A percentile compares a stretch with the other conserved stretches of the same genome.
Conservation (phyloP, 2,113 vertebrate species). For the Apaloderma vittatum region DNA sequence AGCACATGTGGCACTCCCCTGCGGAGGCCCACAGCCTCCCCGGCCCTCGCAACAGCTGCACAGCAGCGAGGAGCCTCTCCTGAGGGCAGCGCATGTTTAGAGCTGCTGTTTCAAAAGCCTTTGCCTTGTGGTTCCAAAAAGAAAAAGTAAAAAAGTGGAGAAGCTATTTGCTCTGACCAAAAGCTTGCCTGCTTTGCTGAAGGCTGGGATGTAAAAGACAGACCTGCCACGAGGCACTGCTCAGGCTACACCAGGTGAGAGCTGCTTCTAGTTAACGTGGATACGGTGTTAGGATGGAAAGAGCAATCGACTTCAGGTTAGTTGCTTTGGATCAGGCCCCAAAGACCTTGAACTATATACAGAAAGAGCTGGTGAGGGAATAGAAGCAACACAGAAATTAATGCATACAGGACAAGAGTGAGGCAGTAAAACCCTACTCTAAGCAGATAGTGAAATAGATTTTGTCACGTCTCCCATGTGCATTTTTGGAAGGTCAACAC, state of each 20-base stretch:
- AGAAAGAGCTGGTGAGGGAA: neutral
- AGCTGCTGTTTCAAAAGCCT: slow-evolving; percentile 6
- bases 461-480: rapidly evolving
- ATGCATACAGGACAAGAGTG: neutral
- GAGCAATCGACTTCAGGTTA: neutral
- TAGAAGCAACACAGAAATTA: neutral
- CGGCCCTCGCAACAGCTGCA: slow-evolving; percentile 49
- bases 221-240: neutral
- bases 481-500: neutral
- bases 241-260: neutral
- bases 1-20: neutral
- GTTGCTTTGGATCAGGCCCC: neutral
- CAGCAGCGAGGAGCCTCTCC: slow-evolving; percentile 5
- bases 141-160: neutral
- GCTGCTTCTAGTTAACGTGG: neutral
- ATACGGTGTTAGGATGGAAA: neutral
- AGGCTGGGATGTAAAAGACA: neutral
- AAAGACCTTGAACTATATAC: neutral
- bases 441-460: neutral
- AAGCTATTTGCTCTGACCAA: neutral
- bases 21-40: neutral
- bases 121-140: neutral
- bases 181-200: neutral
- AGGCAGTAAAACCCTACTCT: neutral
- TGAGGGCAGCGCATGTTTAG: rapidly evolving